phyloP scores from a whole-genome alignment of 2,888 invertebrate species.

The Drosophila borborema region DNA sequence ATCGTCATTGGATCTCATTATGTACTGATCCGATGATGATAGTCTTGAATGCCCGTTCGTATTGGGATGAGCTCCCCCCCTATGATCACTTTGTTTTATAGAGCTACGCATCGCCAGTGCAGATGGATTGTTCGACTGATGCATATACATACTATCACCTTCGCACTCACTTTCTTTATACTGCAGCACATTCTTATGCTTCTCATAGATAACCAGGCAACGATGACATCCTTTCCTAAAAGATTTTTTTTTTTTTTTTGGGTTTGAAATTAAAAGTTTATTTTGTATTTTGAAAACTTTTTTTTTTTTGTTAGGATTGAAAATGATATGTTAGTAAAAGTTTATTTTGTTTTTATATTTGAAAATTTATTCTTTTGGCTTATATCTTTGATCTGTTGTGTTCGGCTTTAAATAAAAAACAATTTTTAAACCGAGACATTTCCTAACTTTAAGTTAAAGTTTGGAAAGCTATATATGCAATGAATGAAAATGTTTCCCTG shows the following conservation, averaged over 20 bases:
- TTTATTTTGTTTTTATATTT: slow-evolving; percentile 24
- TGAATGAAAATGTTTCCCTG: slow-evolving; percentile 35
- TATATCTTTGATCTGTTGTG: slow-evolving; percentile 26
- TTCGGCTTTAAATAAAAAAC: slow-evolving; percentile 39
- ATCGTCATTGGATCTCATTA: slow-evolving; percentile 86
- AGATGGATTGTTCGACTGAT: slow-evolving; percentile 86
- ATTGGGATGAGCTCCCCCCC: slow-evolving; percentile 86
- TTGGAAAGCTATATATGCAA: slow-evolving; percentile 25
- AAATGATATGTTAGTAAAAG: slow-evolving; percentile 40
- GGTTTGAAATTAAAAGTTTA: slow-evolving; percentile 73
- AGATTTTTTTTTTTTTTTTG: slow-evolving; percentile 77
- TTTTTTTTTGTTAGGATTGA: slow-evolving; percentile 16
- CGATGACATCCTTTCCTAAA: slow-evolving; percentile 95
- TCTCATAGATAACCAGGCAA: slow-evolving; percentile 97
- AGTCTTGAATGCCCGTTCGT: slow-evolving; percentile 86
- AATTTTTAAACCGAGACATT: slow-evolving; percentile 25
- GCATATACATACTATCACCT: slow-evolving; percentile 86
- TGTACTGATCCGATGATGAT: slow-evolving; percentile 86
- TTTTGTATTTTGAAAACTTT: slow-evolving; percentile 18
- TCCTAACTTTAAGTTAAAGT: slow-evolving; percentile 44
- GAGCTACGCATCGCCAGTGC: slow-evolving; percentile 86
- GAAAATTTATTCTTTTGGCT: slow-evolving; percentile 13
- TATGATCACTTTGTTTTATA: slow-evolving; percentile 86
- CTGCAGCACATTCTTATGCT: slow-evolving; percentile 96
- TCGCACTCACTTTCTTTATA: slow-evolving; percentile 98